phyloP scores from a whole-genome alignment of 1,140 invertebrate genomes.

The Aphis craccivora region DNA sequence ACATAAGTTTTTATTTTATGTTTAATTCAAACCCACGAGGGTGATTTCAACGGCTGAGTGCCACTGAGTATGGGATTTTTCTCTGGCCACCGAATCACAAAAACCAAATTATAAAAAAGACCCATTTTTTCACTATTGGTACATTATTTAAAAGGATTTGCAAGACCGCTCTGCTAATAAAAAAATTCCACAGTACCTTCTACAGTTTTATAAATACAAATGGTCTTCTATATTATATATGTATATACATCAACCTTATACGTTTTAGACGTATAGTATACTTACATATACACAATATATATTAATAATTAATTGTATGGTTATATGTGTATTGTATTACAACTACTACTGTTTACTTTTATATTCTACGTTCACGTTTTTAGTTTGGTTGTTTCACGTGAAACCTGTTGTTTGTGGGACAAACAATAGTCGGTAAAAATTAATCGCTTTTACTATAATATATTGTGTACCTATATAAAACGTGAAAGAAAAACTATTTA shows the following conservation, averaged over 20 bases:
- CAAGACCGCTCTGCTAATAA: not conserved
- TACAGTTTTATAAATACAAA: not conserved
- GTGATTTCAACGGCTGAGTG: not conserved
- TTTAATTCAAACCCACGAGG: not conserved
- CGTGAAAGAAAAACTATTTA: not conserved
- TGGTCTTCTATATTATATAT: not conserved
- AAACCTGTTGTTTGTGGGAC: not conserved
- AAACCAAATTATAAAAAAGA: not conserved
- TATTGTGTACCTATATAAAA: not conserved
- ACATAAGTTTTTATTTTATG: not conserved
- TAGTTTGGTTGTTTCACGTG: not conserved
- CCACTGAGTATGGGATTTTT: not conserved
- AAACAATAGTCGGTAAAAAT: constrained; percentile 26
- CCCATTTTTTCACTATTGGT: not conserved
- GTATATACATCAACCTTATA: no score
- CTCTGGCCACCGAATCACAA: not conserved
- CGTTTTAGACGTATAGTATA: not conserved
- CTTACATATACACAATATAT: not conserved
- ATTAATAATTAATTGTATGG: not conserved
- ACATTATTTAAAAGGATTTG: not conserved
- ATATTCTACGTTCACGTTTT: not conserved
- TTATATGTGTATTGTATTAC: not conserved
- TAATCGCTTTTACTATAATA: constrained; percentile 30
- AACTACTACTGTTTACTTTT: not conserved
- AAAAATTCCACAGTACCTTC: not conserved